Percentiles rank a stretch among this genome's conserved stretches.
Evolutionary conservation across 2,113 vertebrate species (phyloP).

Genomic region (Nibea albiflora): DNA sequence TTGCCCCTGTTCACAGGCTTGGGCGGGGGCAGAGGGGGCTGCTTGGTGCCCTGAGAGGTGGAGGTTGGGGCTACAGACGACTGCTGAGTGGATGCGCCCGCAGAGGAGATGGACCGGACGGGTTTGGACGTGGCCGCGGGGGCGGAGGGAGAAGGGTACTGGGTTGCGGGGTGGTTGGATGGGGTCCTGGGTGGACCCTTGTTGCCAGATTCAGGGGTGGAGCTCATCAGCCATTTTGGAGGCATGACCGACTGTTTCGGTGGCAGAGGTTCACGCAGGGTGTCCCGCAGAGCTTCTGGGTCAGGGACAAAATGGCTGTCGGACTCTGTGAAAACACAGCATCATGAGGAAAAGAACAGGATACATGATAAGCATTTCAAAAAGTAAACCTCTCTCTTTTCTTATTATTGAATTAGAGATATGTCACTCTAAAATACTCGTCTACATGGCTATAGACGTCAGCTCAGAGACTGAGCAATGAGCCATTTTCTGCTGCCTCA

Average conservation of each 20-base stretch:
- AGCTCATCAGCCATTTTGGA: conserved; percentile 91
- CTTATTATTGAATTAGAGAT: conserved; percentile 26
- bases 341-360: neutral
- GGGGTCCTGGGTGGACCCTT: conserved; percentile 79
- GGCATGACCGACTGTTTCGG: conserved; percentile 90
- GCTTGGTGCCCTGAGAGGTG: conserved; percentile 85
- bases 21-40: conserved; percentile 94
- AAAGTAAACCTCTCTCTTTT: neutral
- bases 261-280: conserved; percentile 81
- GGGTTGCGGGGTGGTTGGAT: conserved; percentile 67
- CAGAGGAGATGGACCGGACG: conserved; percentile 84
- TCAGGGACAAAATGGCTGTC: conserved; percentile 85
- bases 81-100: conserved; percentile 80
- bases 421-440: conserved; percentile 34
- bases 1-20: conserved; percentile 94
- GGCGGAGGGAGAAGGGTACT: conserved; percentile 82
- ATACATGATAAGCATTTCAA: neutral
- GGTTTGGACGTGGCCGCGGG: conserved; percentile 77
- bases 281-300: conserved; percentile 84
- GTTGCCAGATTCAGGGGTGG: conserved; percentile 81
- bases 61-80: conserved; percentile 68
- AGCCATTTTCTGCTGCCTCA: conserved; percentile 50
- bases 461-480: conserved; percentile 33
- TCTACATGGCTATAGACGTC: conserved; percentile 33
- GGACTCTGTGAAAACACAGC: conserved; percentile 82